phyloP scores from a whole-genome alignment of 2,888 invertebrate genomes.

The Cosmia trapezina region DNA sequence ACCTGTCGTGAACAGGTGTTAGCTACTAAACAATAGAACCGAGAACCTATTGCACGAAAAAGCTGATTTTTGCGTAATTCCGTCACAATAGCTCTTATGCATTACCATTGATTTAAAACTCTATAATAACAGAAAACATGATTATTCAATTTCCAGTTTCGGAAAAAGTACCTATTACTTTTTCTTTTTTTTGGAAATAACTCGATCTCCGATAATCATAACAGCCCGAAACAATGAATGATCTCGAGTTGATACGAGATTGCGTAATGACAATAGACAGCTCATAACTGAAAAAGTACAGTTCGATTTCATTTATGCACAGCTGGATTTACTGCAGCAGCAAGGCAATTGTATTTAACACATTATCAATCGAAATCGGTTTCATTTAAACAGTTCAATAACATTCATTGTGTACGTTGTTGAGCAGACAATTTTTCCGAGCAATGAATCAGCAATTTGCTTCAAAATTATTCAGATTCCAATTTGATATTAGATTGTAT shows the following conservation, averaged over 20 bases:
- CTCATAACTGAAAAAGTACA: not conserved
- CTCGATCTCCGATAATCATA: constrained; percentile 9
- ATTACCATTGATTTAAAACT: constrained; percentile 38
- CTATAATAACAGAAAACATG: constrained; percentile 51
- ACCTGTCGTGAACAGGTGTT: constrained; percentile 52
- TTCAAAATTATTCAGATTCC: too few species aligned
- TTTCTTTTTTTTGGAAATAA: constrained; percentile 21
- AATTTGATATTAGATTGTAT: too few species aligned
- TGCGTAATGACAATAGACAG: constrained; percentile 12
- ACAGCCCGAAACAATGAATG: constrained; percentile 16
- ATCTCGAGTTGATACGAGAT: constrained; percentile 8
- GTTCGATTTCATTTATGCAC: not conserved
- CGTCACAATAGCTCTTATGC: constrained; percentile 64
- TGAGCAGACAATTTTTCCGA: too few species aligned
- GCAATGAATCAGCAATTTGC: too few species aligned
- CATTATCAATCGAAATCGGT: not conserved
- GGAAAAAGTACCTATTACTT: not conserved
- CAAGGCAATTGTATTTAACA: too few species aligned
- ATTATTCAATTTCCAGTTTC: constrained; percentile 40
- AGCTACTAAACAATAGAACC: constrained; percentile 57
- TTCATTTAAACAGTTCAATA: too few species aligned
- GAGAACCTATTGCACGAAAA: constrained; percentile 55
- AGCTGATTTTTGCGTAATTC: constrained; percentile 62
- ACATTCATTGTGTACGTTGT: too few species aligned
- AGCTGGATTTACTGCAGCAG: not conserved